Evolutionary conservation across 1,140 invertebrate species (phyloP), one percentile per base, ranked within the genome.

Genomic region (Drosophila ananassae): DNA sequence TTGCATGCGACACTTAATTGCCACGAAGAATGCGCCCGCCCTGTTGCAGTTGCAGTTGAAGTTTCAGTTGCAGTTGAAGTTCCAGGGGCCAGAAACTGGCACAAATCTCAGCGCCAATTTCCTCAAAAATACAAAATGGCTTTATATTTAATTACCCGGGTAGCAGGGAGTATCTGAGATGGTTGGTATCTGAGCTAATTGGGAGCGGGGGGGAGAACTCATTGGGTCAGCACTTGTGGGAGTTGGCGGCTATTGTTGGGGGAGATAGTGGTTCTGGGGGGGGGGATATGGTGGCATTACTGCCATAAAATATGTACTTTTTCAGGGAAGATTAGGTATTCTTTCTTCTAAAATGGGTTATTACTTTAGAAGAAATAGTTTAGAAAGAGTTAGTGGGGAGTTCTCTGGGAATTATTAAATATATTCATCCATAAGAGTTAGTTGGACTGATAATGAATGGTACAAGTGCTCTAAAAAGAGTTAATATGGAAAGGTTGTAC

Each of bases 1-100:
- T 83, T 72, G 79, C 81, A 85, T 85, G 81, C 81, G 81, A 85
- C 81, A 85, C 55, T 82, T 85, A 85, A 85, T 85, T 85, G 81
- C 64, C 59, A 77, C 73, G 56, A 58, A 68, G 73, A 73, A 79
- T 81, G 73, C 69, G 53, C 37, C 32, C 69, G 53, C 47, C 32
- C 37, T 21, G 13, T 22, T 55, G 52, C 59, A 17, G 17, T 17
- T 17, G 17, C 17, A 17, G 17, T 17, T 17, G 17, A 0, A n/a
- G 13, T 22, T 55, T 46, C 59, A 17, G 17, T 17, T 17, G 17
- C 17, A 17, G 17, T 17, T 17, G 17, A 17, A 17, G 17, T 17
- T 34, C 62, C 10, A 41, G 59, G 30, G 71, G 34, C 41, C 67
- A 71, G 67, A 71, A 74, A 74, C 39, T 74, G 39, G 61, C 60